Base-by-base conservation (phyloP, 64 coral and sea anemone genomes). In the Orbicella faveolata region DNA sequence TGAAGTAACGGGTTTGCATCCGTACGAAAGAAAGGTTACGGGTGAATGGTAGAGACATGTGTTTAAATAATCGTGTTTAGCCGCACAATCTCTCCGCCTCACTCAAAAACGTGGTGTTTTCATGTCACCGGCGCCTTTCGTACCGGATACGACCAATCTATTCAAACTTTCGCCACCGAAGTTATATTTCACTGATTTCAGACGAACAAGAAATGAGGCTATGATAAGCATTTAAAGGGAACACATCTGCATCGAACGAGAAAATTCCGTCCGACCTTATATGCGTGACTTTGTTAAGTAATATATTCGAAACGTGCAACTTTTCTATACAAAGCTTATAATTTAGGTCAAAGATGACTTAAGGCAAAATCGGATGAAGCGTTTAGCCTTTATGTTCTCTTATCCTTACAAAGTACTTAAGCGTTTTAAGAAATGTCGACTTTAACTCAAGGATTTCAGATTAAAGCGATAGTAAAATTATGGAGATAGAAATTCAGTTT, bases 251-350 rank as follows among this genome's bases (percentile, higher is more conserved):
- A 12, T 23, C 15, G 23, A 72, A 8, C 3, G 10, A 51, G 41
- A 73, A 72, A 72, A n/a, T 15, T 51, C 65, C n/a, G n/a, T 11
- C 21, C 5, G 10, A 7, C 6, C 23, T 23, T 7, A 67, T 17
- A 72, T 72, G 62, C 63, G 82, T 85, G 82, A 81, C 65, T 85
- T 85, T 72, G 64, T 48, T 52, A 37, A 85, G 20, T 25, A 35
- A 48, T 25, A 37, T 7, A 25, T 70, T 11, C 21, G 25, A 52
- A 52, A 72, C 82, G 23, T 53, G 63, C 52, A 65, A 73, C 82
- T 70, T 52, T 59, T 44, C 75, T 52, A 52, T 25, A 73, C 82
- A 68, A 73, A 52, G 61, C 13, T 67, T 34, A 21, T 48, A 25
- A 25, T 73, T 72, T 17, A 52, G 44, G n/a, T 53, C 65, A 61